Evolutionary conservation across 2,888 invertebrate genomes (phyloP).

Genomic region (Copidosoma aretas): DNA sequence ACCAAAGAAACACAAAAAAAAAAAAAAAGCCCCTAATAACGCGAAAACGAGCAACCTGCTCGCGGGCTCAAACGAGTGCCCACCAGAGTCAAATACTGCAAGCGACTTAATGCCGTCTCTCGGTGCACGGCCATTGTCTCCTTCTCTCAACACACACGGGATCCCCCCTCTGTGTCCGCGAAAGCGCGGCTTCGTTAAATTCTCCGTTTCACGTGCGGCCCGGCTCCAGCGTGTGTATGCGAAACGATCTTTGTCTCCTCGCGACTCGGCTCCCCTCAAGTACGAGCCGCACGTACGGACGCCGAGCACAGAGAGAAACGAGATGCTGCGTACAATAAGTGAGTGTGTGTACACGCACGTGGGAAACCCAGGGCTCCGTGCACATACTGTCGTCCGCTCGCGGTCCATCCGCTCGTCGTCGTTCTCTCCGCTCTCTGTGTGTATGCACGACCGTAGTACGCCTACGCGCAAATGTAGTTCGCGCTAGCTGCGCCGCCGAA

Average conservation of each 20-base stretch:
- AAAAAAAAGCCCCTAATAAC: no score
- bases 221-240: no score
- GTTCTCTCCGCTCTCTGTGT: no score
- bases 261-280: neutral
- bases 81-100: no score
- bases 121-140: conserved; percentile 3
- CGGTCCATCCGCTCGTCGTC: neutral
- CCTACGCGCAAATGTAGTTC: no score
- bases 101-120: no score
- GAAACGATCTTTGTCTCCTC: conserved; percentile 18
- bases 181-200: conserved; percentile 25
- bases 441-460: no score
- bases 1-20: no score
- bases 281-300: neutral
- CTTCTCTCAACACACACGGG: neutral
- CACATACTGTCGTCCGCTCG: neutral
- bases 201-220: conserved; percentile 17
- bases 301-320: conserved; percentile 12
- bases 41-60: no score
- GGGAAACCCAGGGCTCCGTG: neutral
- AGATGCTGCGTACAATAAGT: neutral
- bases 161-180: neutral
- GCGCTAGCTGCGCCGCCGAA: no score
- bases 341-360: neutral
- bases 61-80: no score